phyloP scores from a whole-genome alignment of 2,797 vertebrate genomes.

The Eurystomus glaucurus region DNA sequence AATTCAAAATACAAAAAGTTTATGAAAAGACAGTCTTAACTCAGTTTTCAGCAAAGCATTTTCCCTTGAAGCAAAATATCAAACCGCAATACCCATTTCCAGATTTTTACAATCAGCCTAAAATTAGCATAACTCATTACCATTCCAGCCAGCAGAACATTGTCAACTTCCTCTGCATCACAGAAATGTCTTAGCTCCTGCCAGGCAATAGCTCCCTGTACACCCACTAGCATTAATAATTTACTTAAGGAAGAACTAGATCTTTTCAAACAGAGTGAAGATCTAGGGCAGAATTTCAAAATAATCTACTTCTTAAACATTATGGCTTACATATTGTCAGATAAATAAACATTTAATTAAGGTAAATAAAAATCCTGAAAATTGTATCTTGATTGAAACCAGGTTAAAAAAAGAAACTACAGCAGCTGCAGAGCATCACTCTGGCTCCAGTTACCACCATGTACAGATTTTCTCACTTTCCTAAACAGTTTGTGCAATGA shows the following conservation, averaged over 20 bases:
- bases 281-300: background rate
- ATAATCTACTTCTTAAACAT: background rate
- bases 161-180: slow-evolving; percentile 31
- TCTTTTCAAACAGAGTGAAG: background rate
- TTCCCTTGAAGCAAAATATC: slow-evolving; percentile 1
- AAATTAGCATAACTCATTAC: slow-evolving; percentile 44
- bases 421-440: background rate
- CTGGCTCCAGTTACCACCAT: background rate
- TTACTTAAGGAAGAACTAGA: slow-evolving; percentile 10
- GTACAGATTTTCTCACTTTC: background rate
- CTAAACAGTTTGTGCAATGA: background rate
- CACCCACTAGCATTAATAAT: slow-evolving; percentile 25
- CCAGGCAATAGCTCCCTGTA: slow-evolving; percentile 9
- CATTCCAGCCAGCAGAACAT: slow-evolving; percentile 37
- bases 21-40: background rate
- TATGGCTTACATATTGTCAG: background rate
- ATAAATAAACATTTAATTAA: background rate
- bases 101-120: slow-evolving; percentile 36
- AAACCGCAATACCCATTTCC: background rate
- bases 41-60: slow-evolving; percentile 9
- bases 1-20: background rate
- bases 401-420: background rate
- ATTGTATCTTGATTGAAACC: background rate
- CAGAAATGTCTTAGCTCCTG: slow-evolving; percentile 33
- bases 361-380: background rate